A percentile compares a stretch with the other conserved stretches of the same genome.
Conservation (phyloP, 2,888 invertebrate genomes). For the Epinotia ramella region DNA sequence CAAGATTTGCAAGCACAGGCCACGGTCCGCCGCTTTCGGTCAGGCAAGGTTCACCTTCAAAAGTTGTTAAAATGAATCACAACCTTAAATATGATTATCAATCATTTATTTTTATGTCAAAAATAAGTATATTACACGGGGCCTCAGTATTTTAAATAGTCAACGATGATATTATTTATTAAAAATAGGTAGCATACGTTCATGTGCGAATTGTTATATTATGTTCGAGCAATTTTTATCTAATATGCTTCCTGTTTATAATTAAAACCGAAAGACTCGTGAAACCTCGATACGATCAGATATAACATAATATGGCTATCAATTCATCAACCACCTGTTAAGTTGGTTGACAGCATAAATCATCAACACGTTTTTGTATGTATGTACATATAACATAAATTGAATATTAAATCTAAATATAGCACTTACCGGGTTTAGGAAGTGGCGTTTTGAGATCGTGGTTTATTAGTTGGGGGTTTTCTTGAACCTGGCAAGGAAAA, state of each 20-base stretch:
- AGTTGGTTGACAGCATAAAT: conserved; percentile 10
- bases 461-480: conserved; percentile 74
- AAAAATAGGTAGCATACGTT: not conserved
- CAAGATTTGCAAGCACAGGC: too few relatives aligned
- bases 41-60: too few relatives aligned
- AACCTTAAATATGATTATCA: too few relatives aligned
- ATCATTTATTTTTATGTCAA: too few relatives aligned
- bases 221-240: not conserved
- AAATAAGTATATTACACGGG: too few relatives aligned
- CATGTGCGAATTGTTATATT: not conserved
- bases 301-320: conserved; percentile 16
- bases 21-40: too few relatives aligned
- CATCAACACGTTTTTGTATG: conserved; percentile 10
- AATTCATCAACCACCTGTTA: conserved; percentile 20
- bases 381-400: not conserved
- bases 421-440: conserved; percentile 78
- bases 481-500: conserved; percentile 72
- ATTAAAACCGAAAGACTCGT: conserved; percentile 18
- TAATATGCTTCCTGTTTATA: not conserved
- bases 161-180: not conserved
- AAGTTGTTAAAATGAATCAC: too few relatives aligned
- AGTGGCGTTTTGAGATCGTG: conserved; percentile 80
- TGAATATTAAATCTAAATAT: conserved; percentile 14
- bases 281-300: conserved; percentile 32
- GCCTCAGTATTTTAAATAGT: too few relatives aligned